These are phyloP conservation scores for Eptatretus burgeri DNA, from an alignment of 2,113 vertebrate species.

Conservation along the genomic window DNA sequence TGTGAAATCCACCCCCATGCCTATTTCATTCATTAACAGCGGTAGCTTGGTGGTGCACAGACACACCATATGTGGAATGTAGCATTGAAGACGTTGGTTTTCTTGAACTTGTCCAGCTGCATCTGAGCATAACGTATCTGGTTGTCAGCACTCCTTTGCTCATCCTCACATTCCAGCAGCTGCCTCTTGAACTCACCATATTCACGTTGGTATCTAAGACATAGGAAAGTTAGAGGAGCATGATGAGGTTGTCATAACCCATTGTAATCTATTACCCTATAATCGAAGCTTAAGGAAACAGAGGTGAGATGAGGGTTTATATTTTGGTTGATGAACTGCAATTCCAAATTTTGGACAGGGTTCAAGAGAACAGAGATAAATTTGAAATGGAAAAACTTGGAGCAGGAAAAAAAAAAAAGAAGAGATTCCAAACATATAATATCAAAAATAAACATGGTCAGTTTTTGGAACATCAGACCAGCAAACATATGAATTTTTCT, in stretches of 20 bases:
- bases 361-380: no score
- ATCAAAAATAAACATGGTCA: no score
- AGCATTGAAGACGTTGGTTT: conserved; percentile 90
- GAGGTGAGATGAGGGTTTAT: neutral
- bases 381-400: no score
- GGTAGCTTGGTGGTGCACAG: no score
- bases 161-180: conserved; percentile 77
- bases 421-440: no score
- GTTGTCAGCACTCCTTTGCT: conserved; percentile 84
- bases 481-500: no score
- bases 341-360: no score
- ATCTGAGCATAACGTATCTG: conserved; percentile 87
- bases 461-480: no score
- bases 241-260: neutral
- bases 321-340: no score
- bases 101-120: conserved; percentile 70
- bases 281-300: neutral
- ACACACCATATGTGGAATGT: conserved; percentile 86
- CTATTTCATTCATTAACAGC: no score
- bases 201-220: conserved; percentile 64
- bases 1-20: no score
- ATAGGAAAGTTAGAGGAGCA: neutral
- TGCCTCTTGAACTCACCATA: conserved; percentile 95
- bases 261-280: neutral
- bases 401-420: no score